Conservation (phyloP, 2,113 vertebrate species). For the Ophthalmolycus amberensis region DNA sequence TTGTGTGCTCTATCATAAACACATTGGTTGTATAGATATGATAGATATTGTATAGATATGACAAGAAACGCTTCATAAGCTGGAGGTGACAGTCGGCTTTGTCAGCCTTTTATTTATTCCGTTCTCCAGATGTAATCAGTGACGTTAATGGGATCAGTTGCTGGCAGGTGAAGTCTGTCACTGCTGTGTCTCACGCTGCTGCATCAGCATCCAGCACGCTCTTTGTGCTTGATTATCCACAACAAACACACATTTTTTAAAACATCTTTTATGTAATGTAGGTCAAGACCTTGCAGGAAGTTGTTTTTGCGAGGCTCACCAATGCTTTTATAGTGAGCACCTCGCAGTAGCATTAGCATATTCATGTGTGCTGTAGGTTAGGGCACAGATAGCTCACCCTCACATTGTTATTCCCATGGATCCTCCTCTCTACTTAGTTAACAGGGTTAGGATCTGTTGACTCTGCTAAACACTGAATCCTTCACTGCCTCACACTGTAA, state of each 20-base stretch:
- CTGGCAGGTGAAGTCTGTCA: conserved; percentile 32
- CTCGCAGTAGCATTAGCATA: conserved; percentile 16
- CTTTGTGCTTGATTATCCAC: conserved; percentile 38
- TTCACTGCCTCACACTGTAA: too few species aligned
- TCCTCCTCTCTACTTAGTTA: not conserved
- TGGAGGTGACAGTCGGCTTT: too few species aligned
- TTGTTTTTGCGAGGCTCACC: conserved; percentile 19
- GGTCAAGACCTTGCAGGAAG: conserved; percentile 13
- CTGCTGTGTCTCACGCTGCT: conserved; percentile 32
- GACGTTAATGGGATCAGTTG: conserved; percentile 34
- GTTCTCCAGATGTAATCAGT: conserved; percentile 10
- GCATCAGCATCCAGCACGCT: conserved; percentile 24
- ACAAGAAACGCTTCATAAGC: too few species aligned
- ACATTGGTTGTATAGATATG: too few species aligned
- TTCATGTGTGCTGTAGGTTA: conserved; percentile 23
- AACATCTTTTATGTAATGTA: conserved; percentile 24
- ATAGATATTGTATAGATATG: too few species aligned
- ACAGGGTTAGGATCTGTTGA: not conserved
- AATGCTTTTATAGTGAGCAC: not conserved
- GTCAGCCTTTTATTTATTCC: not conserved
- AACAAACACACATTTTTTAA: conserved; percentile 31
- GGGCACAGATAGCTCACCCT: conserved; percentile 15
- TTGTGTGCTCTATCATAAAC: too few species aligned
- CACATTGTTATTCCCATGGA: not conserved
- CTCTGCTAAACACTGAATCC: too few species aligned